Evolutionary conservation across 2,797 vertebrate species (phyloP).

Genomic region (Epinephelus coioides): DNA sequence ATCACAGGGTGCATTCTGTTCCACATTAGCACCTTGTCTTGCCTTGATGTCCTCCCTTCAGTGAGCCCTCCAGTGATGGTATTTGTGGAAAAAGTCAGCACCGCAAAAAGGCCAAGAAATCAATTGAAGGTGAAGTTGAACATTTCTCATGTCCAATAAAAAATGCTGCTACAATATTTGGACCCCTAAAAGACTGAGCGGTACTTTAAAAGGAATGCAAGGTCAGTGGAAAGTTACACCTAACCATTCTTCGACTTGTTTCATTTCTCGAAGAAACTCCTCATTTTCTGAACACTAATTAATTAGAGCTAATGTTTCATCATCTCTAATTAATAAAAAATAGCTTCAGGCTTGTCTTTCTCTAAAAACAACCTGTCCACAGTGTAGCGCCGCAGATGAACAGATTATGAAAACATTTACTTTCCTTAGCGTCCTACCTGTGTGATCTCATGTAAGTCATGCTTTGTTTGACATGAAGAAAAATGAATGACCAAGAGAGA

Average conservation of each 20-base stretch:
- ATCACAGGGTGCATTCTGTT: conserved; percentile 11
- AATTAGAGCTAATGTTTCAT: not conserved
- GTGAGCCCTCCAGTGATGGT: not conserved
- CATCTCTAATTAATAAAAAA: not conserved
- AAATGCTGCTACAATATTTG: not conserved
- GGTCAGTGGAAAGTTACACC: not conserved
- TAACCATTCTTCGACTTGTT: not conserved
- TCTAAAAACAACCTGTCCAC: no score
- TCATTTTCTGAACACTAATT: not conserved
- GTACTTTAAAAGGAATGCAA: not conserved
- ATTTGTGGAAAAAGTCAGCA: not conserved
- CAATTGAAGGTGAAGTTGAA: not conserved
- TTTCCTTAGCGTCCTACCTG: no score
- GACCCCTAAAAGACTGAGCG: not conserved
- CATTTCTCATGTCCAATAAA: not conserved
- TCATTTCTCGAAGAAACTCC: not conserved
- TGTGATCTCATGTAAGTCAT: not conserved
- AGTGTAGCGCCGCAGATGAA: no score
- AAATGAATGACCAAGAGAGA: not conserved
- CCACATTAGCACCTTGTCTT: conserved; percentile 4
- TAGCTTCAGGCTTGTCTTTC: no score
- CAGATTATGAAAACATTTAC: no score
- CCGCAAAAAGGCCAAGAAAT: not conserved
- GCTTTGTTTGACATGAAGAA: not conserved
- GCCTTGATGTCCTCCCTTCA: conserved; percentile 6